Conservation (phyloP, 2,888 invertebrate species). For the Dolomedes plantarius region DNA sequence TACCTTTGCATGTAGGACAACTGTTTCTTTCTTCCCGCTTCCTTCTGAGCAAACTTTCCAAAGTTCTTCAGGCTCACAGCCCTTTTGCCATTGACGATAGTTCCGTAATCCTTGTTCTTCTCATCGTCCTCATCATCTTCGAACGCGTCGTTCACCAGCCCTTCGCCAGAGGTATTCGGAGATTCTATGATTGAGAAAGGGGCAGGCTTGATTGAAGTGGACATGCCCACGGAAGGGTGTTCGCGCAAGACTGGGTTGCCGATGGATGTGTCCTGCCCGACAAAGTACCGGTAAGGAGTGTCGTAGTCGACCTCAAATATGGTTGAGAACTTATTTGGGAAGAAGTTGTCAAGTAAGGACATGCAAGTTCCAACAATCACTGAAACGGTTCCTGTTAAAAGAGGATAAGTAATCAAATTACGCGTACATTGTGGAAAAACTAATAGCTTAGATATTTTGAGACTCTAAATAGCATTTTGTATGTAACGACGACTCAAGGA, state of each 20-base stretch:
- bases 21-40: constrained; percentile 60
- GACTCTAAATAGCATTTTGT: too few species aligned
- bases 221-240: constrained; percentile 24
- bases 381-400: constrained; percentile 84
- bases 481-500: too few species aligned
- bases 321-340: constrained; percentile 93
- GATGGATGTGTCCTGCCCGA: constrained; percentile 68
- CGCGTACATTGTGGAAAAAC: too few species aligned
- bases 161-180: constrained; percentile 26
- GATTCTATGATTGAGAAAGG: neutral
- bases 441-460: too few species aligned
- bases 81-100: constrained; percentile 73
- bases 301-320: constrained; percentile 94
- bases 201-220: neutral
- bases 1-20: constrained; percentile 62
- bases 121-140: constrained; percentile 53
- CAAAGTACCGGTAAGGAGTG: constrained; percentile 84
- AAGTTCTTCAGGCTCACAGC: constrained; percentile 73
- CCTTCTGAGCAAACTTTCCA: constrained; percentile 71
- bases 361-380: constrained; percentile 87
- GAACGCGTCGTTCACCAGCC: constrained; percentile 54
- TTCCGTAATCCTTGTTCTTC: constrained; percentile 58
- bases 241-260: constrained; percentile 24
- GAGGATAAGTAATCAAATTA: too few species aligned
- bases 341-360: constrained; percentile 88